Conservation (phyloP, 2,113 vertebrate species). For the Pseudois nayaur region DNA sequence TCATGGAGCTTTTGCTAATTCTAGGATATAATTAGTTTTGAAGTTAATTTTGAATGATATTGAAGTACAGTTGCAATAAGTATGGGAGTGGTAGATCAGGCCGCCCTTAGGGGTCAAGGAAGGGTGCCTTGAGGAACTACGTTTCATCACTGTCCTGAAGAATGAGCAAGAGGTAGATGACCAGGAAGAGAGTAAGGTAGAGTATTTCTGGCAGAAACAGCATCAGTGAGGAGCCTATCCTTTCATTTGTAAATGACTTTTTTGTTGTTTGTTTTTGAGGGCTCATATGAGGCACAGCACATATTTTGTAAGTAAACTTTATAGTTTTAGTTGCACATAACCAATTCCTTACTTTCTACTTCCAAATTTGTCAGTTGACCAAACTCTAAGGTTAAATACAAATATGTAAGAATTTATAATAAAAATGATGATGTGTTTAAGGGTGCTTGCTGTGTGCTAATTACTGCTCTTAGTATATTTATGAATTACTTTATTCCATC, state of each 20-base stretch:
- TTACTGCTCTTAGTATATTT: neutral
- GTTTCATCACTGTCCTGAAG: neutral
- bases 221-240: neutral
- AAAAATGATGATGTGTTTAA: neutral
- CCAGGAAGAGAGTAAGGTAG: neutral
- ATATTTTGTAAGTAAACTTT: neutral
- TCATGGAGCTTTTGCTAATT: neutral
- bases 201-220: neutral
- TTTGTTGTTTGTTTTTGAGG: neutral
- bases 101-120: neutral
- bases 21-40: neutral
- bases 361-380: neutral
- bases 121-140: neutral
- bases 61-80: neutral
- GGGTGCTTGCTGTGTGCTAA: neutral
- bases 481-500: neutral
- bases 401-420: neutral
- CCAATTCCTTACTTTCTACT: neutral
- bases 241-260: neutral
- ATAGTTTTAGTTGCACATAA: neutral
- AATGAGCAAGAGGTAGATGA: neutral
- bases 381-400: neutral
- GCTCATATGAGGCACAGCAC: neutral
- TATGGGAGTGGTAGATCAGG: neutral
- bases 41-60: slow-evolving; percentile 3